Evolutionary conservation across 2,888 invertebrate species (phyloP), one percentile per base, ranked within the genome.

Genomic region (Frankliniella fusca): DNA sequence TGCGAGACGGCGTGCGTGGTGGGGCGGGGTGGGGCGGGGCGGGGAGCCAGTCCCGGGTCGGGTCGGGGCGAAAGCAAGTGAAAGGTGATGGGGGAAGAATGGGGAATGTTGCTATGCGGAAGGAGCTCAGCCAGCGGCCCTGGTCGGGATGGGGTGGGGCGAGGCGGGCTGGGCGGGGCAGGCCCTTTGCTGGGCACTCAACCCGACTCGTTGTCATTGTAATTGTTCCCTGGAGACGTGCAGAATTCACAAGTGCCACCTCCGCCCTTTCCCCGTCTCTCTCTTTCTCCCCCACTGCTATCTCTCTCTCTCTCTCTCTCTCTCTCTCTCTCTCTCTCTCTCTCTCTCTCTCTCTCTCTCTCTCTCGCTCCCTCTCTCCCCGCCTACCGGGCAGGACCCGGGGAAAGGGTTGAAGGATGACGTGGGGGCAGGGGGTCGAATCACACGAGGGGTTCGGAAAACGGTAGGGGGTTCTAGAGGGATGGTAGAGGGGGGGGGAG

Each of bases 241-340:
- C 70, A 76, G 70, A 76, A 76, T 76, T 76, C 70, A 76, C 70
- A 76, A 76, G 70, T 76, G 70, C 70, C 70, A 27, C 70, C 70
- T 76, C 70, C 70, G n/a, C 11, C 61, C 61, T 18, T 61, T 61
- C n/a, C 61, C 61, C 15, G 7, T 18, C 61, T 3, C 61, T 61
- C 54, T 10, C 54, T 54, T 20, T 54, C 54, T 54, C 54, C 20
- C 54, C 20, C 54, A 18, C 54, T 54, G 9, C 54, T 54, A 12
- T 54, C 54, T 54, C 54, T 54, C 54, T 54, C 54, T 54, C 54
- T 54, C 54, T 54, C 54, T 54, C 54, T 54, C 54, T 54, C 54
- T 54, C 54, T 54, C 61, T 8, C 61, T 12, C 61, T 61, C 61
- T 61, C 61, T 61, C 61, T 61, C 61, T 54, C 54, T 54, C 2